Conservation (phyloP, 2,797 vertebrate genomes). For the Sebastes baramenuke region DNA sequence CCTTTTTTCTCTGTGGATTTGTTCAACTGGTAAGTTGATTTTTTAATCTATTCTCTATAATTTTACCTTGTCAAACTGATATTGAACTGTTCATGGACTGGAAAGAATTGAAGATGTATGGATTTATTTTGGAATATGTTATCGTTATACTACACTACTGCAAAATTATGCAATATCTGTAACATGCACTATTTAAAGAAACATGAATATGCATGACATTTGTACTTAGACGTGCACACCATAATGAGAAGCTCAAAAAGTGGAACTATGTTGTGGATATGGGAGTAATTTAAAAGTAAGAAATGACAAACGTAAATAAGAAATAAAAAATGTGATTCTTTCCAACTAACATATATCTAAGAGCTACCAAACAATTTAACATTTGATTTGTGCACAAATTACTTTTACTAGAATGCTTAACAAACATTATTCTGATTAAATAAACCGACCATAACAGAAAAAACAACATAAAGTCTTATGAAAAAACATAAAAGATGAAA, state of each 20-base stretch:
- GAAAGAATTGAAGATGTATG: neutral
- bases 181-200: neutral
- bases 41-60: neutral
- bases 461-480: neutral
- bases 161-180: neutral
- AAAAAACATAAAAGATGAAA: neutral
- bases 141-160: neutral
- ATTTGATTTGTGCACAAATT: neutral
- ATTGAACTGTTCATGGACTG: too few species aligned
- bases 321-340: neutral
- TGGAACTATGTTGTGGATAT: too few species aligned
- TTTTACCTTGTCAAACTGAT: neutral
- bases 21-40: slow-evolving; percentile 56
- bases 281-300: neutral
- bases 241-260: neutral
- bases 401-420: neutral
- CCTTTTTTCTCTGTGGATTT: slow-evolving; percentile 4
- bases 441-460: neutral
- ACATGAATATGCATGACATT: neutral
- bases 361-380: neutral
- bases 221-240: neutral
- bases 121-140: neutral
- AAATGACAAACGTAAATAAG: neutral
- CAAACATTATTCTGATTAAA: neutral
- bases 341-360: neutral